Conservation (phyloP, 92 coral and sea anemone species). For the Siderastrea radians region DNA sequence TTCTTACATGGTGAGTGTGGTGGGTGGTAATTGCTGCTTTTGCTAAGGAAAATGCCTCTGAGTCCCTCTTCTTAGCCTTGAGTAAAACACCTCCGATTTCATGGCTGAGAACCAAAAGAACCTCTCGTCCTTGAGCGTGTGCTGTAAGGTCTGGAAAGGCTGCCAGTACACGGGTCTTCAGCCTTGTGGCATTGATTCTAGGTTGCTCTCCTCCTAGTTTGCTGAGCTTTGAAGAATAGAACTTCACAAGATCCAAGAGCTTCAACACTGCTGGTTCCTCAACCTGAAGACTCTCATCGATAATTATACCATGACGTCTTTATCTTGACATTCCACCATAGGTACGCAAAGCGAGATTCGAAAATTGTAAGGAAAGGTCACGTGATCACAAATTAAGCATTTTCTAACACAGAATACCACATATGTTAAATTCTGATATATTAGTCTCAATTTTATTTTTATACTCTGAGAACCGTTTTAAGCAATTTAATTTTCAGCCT, state of each 20-base stretch:
- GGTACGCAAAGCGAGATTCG: conserved; percentile 5
- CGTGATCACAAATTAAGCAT: conserved; percentile 3
- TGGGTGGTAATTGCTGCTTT: conserved; percentile 68
- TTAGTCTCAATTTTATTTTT: too few species aligned
- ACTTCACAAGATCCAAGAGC: conserved; percentile 57
- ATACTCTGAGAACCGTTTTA: too few species aligned
- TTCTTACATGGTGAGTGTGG: conserved; percentile 56
- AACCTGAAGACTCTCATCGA: conserved; percentile 50
- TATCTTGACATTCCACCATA: conserved; percentile 21
- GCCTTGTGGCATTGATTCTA: conserved; percentile 61
- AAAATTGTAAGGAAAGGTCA: conserved; percentile 6
- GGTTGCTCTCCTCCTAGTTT: conserved; percentile 64
- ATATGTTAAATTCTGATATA: too few species aligned
- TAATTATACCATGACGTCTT: background rate
- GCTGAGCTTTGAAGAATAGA: conserved; percentile 37
- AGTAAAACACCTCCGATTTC: conserved; percentile 45
- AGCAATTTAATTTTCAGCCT: too few species aligned
- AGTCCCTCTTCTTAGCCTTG: conserved; percentile 64
- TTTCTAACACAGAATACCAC: background rate
- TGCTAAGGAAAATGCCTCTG: conserved; percentile 69
- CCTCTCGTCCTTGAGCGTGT: conserved; percentile 60
- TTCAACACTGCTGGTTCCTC: conserved; percentile 53
- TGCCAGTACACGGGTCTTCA: conserved; percentile 49
- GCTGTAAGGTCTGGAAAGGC: conserved; percentile 63
- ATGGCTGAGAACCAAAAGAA: conserved; percentile 42